phyloP scores from a whole-genome alignment of 2,797 vertebrate genomes.

The Carapus acus region DNA sequence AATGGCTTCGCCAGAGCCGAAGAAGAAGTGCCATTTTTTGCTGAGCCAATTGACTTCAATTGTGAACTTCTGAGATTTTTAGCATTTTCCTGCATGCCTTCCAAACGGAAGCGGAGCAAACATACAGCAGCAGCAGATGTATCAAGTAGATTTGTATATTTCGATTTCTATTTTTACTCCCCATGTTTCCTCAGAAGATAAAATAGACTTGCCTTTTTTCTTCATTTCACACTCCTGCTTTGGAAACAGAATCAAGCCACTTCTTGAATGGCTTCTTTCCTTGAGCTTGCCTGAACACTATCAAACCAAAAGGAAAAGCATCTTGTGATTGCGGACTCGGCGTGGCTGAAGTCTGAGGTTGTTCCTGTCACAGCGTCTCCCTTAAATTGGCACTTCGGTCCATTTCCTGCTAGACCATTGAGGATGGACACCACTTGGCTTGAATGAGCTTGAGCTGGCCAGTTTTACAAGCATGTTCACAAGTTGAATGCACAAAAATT shows the following conservation, averaged over 20 bases:
- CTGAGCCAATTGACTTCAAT: too few species aligned
- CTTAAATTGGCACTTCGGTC: constrained; percentile 52
- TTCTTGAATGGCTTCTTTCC: constrained; percentile 21
- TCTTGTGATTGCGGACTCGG: constrained; percentile 24
- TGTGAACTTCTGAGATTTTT: constrained; percentile 30
- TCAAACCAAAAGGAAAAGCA: constrained; percentile 35
- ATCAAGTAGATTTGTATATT: constrained; percentile 63
- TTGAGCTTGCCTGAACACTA: constrained; percentile 16
- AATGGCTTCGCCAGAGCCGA: constrained; percentile 51
- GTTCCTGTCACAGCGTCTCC: constrained; percentile 32
- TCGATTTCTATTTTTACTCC: constrained; percentile 70
- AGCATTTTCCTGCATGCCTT: constrained; percentile 53
- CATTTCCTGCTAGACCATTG: constrained; percentile 42
- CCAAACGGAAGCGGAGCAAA: constrained; percentile 48
- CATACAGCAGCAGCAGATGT: constrained; percentile 47
- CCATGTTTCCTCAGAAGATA: constrained; percentile 53
- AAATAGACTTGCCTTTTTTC: constrained; percentile 34
- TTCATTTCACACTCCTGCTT: constrained; percentile 55
- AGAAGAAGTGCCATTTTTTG: too few species aligned
- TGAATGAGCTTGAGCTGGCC: constrained; percentile 55
- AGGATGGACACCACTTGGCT: constrained; percentile 31
- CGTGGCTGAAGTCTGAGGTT: constrained; percentile 29
- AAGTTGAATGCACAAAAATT: constrained; percentile 37
- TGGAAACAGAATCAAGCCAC: constrained; percentile 30
- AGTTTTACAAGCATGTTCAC: constrained; percentile 25